Conservation (phyloP, 2,113 vertebrate species). For the Poeciliopsis occidentalis region DNA sequence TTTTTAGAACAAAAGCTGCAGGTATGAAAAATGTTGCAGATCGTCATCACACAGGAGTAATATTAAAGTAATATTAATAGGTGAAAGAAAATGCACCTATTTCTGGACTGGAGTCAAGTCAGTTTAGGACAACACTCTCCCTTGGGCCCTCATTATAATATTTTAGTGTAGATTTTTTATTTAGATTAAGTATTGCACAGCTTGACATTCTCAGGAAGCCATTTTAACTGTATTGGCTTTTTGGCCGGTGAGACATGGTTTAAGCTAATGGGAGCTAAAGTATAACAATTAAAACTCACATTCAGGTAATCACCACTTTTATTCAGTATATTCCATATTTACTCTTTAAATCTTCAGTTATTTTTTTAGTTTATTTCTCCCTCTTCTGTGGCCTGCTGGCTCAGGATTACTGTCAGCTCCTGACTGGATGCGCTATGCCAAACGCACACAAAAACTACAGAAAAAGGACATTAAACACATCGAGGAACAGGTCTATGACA, state of each 20-base stretch:
- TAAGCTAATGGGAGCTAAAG: constrained; percentile 3
- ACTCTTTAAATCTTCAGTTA: background rate
- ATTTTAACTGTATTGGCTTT: constrained; percentile 16
- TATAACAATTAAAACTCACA: constrained; percentile 22
- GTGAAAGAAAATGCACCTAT: background rate
- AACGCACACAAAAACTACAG: background rate
- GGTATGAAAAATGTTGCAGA: background rate
- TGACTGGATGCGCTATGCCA: background rate
- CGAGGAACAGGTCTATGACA: constrained; percentile 11
- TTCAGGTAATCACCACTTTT: constrained; percentile 16
- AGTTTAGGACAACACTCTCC: background rate
- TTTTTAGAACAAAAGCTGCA: background rate
- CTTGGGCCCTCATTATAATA: background rate
- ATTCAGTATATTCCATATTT: constrained; percentile 14
- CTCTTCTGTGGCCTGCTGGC: background rate
- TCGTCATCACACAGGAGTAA: background rate
- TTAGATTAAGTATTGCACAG: constrained; percentile 6
- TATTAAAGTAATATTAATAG: too few species aligned
- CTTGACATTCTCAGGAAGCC: constrained; percentile 2
- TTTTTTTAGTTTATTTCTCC: background rate
- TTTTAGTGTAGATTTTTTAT: background rate
- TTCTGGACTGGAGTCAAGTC: background rate
- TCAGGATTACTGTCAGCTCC: constrained; percentile 1
- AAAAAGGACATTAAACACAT: constrained; percentile 26
- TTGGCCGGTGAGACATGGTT: background rate